Base-by-base conservation (phyloP, 2,797 vertebrate genomes). In the Lagocephalus sceleratus region DNA sequence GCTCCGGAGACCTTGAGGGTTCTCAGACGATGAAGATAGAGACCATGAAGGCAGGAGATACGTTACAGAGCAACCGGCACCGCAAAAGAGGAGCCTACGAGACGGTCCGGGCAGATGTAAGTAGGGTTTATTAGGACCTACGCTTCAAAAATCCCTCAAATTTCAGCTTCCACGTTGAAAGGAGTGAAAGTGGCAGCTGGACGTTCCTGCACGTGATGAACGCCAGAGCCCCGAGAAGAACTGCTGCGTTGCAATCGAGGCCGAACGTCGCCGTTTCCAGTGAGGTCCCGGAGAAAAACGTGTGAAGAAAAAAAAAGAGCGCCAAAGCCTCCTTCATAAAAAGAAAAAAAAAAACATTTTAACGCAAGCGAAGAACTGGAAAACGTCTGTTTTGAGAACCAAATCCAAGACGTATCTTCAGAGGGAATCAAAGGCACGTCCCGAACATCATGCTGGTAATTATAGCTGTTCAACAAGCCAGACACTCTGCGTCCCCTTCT, bases 301-400 rank as follows among this genome's bases (percentile, higher is more conserved):
- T 78, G 82, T 85, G 82, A 73, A 78, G 85, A 84, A 79, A 83
- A 73, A n/a, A 66, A 76, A 63, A 65, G 86, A 73, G 65, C 78
- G 56, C 57, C 23, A 11, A 81, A 60, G 26, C 44, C 60, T 86
- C 75, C 73, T 81, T 85, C 81, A 66, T n/a, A n/a, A n/a, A n/a
- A n/a, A n/a, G n/a, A n/a, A n/a, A n/a, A n/a, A n/a, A 20, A 68
- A 79, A 82, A 81, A 78, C 76, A 74, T 41, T 52, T 80, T 79
- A 79, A 83, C 79, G 76, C 60, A 47, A 68, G 51, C 83, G 74
- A 72, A 65, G 78, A 80, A 72, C 85, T 88, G 84, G 81, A 87
- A 86, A 87, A 87, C 82, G 68, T 87, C 77, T 77, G 64, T 82
- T 85, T 79, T 83, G 75, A 85, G 75, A 81, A 71, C 79, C 70